Conservation (phyloP, 2,888 invertebrate genomes). For the Perithous albicinctus region DNA sequence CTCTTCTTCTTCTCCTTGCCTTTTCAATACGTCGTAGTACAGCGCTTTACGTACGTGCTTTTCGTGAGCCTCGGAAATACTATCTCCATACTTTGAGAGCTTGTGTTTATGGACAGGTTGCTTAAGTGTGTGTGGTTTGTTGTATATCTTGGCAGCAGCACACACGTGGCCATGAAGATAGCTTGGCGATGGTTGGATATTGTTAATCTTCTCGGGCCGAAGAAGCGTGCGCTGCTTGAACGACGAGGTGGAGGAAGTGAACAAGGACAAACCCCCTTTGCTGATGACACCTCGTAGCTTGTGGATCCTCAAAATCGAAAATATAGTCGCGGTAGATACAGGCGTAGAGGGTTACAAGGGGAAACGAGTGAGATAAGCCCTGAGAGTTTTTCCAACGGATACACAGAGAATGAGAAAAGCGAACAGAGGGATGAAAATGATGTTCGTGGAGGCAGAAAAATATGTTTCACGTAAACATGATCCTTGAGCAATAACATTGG, state of each 20-base stretch:
- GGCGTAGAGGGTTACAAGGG: conserved; percentile 36
- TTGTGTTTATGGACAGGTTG: conserved; percentile 21
- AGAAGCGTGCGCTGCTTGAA: conserved; percentile 44
- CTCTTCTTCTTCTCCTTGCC: conserved; percentile 39
- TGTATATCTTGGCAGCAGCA: conserved; percentile 25
- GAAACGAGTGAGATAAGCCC: conserved; percentile 60
- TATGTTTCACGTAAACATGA: conserved; percentile 45
- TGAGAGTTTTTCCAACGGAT: conserved; percentile 51
- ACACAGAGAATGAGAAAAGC: conserved; percentile 28
- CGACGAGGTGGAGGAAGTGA: conserved; percentile 47
- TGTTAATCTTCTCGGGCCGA: conserved; percentile 77
- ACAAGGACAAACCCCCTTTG: conserved; percentile 40
- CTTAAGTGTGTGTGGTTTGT: conserved; percentile 17
- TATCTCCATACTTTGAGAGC: conserved; percentile 20
- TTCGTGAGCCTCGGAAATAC: conserved; percentile 57
- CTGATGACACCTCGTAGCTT: conserved; percentile 56
- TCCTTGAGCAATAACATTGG: conserved; percentile 49
- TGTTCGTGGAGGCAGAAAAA: conserved; percentile 33
- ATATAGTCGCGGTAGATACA: conserved; percentile 39
- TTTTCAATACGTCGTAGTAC: conserved; percentile 55
- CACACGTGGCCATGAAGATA: conserved; percentile 56
- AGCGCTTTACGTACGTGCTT: conserved; percentile 64
- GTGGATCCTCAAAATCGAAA: conserved; percentile 65
- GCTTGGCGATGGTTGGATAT: conserved; percentile 76
- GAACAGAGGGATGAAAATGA: conserved; percentile 53